Conservation (phyloP, 2,797 vertebrate species). For the Rhynchonycteris naso region DNA sequence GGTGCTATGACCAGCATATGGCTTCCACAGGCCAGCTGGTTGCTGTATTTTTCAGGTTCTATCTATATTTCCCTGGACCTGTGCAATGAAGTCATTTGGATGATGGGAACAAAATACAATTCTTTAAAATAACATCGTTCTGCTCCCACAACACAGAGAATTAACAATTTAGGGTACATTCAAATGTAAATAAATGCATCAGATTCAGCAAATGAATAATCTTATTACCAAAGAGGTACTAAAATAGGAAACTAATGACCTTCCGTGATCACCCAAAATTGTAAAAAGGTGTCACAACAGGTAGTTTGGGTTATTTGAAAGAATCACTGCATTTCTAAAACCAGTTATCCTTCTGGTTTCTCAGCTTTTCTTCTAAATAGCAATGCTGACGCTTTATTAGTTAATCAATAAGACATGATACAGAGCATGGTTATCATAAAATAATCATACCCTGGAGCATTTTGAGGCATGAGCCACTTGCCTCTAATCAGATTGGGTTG, state of each 20-base stretch:
- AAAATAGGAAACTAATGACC: conserved; percentile 21
- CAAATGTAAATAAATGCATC: neutral
- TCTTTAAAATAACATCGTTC: conserved; percentile 37
- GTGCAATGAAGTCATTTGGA: neutral
- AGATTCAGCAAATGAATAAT: conserved; percentile 60
- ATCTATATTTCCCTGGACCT: neutral
- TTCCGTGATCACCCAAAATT: neutral
- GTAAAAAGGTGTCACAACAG: conserved; percentile 10
- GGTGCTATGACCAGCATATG: neutral
- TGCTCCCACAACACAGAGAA: conserved; percentile 31
- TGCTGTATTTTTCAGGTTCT: conserved; percentile 32
- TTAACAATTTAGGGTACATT: neutral
- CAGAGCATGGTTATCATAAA: conserved; percentile 82
- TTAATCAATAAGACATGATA: conserved; percentile 86
- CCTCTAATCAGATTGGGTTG: conserved; percentile 83
- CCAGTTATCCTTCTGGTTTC: conserved; percentile 62
- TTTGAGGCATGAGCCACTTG: conserved; percentile 80
- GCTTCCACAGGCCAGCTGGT: neutral
- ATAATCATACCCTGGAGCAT: conserved; percentile 83
- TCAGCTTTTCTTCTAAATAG: conserved; percentile 79
- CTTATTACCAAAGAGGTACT: conserved; percentile 57
- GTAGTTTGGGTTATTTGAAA: conserved; percentile 60
- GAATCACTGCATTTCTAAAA: conserved; percentile 64
- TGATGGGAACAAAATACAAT: conserved; percentile 40
- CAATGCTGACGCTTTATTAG: conserved; percentile 82